phyloP scores from a whole-genome alignment of 2,113 vertebrate genomes.

The Microcebus jonahi region DNA sequence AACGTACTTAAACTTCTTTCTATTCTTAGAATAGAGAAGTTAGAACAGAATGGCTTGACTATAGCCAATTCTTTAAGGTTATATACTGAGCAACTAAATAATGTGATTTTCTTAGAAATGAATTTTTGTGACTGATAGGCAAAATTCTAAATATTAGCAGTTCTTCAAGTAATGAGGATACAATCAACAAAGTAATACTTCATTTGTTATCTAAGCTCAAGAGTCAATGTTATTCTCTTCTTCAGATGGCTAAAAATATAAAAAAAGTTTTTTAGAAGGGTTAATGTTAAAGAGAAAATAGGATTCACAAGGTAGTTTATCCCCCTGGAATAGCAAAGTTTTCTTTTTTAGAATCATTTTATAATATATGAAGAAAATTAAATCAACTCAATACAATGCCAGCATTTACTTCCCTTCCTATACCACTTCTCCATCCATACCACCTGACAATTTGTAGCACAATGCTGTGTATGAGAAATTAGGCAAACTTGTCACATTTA shows the following conservation, averaged over 20 bases:
- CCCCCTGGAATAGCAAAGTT: not conserved
- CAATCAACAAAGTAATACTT: not conserved
- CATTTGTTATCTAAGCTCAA: not conserved
- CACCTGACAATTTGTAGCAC: not conserved
- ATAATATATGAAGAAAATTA: not conserved
- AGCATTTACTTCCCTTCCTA: not conserved
- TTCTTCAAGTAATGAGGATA: not conserved
- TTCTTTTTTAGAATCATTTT: not conserved
- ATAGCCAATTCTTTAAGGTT: not conserved
- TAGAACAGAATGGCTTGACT: not conserved
- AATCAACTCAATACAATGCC: not conserved
- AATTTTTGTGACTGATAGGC: not conserved
- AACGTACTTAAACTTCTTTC: not conserved
- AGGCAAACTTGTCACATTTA: not conserved
- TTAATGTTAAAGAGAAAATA: not conserved
- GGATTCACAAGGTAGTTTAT: not conserved
- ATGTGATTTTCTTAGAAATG: not conserved
- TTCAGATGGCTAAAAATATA: no score
- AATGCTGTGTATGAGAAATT: not conserved
- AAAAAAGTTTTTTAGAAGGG: no score
- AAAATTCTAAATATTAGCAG: slow-evolving; percentile 14
- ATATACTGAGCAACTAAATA: not conserved
- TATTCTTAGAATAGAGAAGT: not conserved
- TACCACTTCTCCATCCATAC: not conserved
- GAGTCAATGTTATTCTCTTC: not conserved